Base-by-base conservation (phyloP, 2,888 invertebrate species). In the Athalia rosae region DNA sequence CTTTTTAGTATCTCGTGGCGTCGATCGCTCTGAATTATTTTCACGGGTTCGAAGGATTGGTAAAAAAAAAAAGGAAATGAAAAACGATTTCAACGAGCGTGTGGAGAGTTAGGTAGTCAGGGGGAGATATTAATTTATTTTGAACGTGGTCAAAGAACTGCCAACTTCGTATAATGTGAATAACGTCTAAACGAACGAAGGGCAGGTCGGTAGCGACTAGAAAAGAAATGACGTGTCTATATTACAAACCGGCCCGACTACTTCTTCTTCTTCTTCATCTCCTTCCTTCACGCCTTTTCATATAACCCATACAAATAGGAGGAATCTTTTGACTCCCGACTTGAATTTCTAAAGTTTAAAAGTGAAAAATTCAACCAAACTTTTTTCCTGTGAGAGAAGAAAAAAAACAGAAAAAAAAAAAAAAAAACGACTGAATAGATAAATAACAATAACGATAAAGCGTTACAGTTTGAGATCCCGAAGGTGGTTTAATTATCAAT, bases 151-250 rank as follows among this genome's bases (percentile, higher is more conserved):
- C 28, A 28, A 28, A 28, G 28, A 28, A 28, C 28, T 28, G 28
- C 28, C 28, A 28, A 28, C 28, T 28, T 28, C 28, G 28, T 28
- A 28, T 28, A 28, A 28, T 28, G 28, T 28, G 28, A 2, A 28
- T 28, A 28, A 28, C 28, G 28, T 28, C 71, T 71, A 71, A 58
- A 71, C 50, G n/a, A 13, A 11, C 5, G 71, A 58, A 71, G 71
- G 71, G 71, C 71, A 64, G 64, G 58, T 71, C 71, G 71, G 71
- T 71, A 71, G 71, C 71, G 45, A 15, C 58, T 45, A 71, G 56
- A 15, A 71, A 71, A 71, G 56, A 71, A 69, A 71, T 71, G 71
- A 71, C 71, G 43, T 71, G 71, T 71, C 71, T 71, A 58, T 71
- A 58, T 71, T 71, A 71, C 58, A 58, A 71, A 71, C 71, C 71